Evolutionary conservation across 2,888 invertebrate genomes (phyloP).

Genomic region (Drepanosiphum platanoidis): DNA sequence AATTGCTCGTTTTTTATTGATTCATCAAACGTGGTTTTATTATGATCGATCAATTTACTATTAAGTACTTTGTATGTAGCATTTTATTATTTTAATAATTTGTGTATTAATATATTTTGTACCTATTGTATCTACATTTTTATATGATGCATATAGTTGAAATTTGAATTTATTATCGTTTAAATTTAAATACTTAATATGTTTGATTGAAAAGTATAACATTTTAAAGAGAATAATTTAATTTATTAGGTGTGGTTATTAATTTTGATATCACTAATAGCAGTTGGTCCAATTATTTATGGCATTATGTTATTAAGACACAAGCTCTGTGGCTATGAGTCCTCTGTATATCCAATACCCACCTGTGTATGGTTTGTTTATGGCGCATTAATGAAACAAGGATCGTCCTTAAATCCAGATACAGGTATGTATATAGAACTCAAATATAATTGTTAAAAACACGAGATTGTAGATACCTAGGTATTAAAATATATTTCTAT

Average conservation of each 20-base stretch:
- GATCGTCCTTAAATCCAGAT: slow-evolving; percentile 81
- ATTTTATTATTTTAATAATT: too few relatives aligned
- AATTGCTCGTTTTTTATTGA: too few relatives aligned
- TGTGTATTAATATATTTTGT: too few relatives aligned
- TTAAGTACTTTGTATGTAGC: too few relatives aligned
- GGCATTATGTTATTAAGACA: slow-evolving; percentile 73
- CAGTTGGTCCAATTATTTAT: slow-evolving; percentile 83
- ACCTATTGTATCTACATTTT: too few relatives aligned
- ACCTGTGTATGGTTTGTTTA: slow-evolving; percentile 89
- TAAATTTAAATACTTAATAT: not conserved
- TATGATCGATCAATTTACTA: too few relatives aligned
- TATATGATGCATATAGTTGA: too few relatives aligned
- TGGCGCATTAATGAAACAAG: slow-evolving; percentile 87
- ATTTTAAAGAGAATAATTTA: not conserved
- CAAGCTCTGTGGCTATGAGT: slow-evolving; percentile 71
- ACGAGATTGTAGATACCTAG: too few relatives aligned
- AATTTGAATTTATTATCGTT: not conserved
- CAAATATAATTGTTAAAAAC: not conserved
- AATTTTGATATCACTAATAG: slow-evolving; percentile 77
- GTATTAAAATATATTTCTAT: not conserved
- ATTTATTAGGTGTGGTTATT: slow-evolving; percentile 73
- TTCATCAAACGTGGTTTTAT: too few relatives aligned
- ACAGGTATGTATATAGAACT: slow-evolving; percentile 73
- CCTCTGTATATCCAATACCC: slow-evolving; percentile 73
- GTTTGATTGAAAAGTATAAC: not conserved